Evolutionary conservation across 2,113 vertebrate genomes (phyloP).

Genomic region (Oncorhynchus kisutch): DNA sequence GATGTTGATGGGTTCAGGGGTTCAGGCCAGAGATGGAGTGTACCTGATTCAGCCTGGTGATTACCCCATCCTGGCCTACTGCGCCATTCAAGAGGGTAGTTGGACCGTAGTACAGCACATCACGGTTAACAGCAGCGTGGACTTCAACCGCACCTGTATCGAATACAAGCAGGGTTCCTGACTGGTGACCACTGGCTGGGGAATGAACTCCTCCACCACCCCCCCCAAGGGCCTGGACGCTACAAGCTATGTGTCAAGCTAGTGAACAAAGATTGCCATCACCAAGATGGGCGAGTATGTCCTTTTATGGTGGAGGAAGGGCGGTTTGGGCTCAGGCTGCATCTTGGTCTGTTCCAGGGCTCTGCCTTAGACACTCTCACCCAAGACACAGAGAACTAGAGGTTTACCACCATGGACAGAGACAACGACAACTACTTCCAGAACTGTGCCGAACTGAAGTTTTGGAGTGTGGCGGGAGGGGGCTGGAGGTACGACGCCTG

Average conservation of each 20-base stretch:
- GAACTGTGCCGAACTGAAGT: constrained; percentile 81
- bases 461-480: constrained; percentile 74
- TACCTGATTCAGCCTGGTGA: constrained; percentile 81
- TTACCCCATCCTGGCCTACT: constrained; percentile 72
- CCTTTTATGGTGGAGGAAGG: constrained; percentile 78
- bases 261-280: constrained; percentile 69
- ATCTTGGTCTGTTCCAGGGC: constrained; percentile 81
- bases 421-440: constrained; percentile 83
- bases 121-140: constrained; percentile 81
- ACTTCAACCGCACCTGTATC: constrained; percentile 83
- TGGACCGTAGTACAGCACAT: constrained; percentile 90
- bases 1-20: constrained; percentile 77
- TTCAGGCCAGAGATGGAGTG: constrained; percentile 76
- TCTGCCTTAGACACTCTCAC: constrained; percentile 78
- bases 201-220: constrained; percentile 77
- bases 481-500: constrained; percentile 85
- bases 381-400: constrained; percentile 83
- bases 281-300: constrained; percentile 79
- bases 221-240: constrained; percentile 65
- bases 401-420: constrained; percentile 82
- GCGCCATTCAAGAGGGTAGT: constrained; percentile 85
- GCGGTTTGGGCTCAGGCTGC: constrained; percentile 76
- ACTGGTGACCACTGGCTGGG: constrained; percentile 86
- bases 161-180: constrained; percentile 78
- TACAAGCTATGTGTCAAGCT: constrained; percentile 82